These are phyloP conservation scores for Lepidothrix coronata DNA, from an alignment of 2,113 vertebrate genomes.

Conservation along the genomic window DNA sequence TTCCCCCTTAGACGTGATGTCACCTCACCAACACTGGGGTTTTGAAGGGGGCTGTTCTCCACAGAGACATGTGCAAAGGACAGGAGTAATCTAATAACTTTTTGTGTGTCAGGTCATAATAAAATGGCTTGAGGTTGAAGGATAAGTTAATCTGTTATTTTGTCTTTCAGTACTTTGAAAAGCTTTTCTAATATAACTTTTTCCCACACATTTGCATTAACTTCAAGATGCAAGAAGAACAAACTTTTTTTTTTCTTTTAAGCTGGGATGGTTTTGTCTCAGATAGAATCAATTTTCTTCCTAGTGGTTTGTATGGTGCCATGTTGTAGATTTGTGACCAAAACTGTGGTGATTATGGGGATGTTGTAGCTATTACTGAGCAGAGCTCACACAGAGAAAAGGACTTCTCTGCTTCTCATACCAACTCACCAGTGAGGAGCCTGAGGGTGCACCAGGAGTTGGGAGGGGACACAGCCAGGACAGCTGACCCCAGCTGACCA, in stretches of 20 bases:
- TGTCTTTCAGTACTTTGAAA: neutral
- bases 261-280: neutral
- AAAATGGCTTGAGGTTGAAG: neutral
- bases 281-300: neutral
- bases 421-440: neutral
- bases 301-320: neutral
- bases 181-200: neutral
- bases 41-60: neutral
- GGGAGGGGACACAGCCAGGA: neutral
- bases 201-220: neutral
- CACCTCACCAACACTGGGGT: neutral
- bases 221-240: neutral
- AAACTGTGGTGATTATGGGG: rapidly evolving
- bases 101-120: neutral
- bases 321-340: neutral
- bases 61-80: neutral
- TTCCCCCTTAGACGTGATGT: neutral
- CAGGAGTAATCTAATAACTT: neutral
- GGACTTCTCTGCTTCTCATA: neutral
- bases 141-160: neutral
- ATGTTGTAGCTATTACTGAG: neutral
- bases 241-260: rapidly evolving
- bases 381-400: neutral
- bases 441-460: neutral
- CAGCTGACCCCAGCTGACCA: neutral